These are phyloP conservation scores for Artibeus jamaicensis DNA, from an alignment of 2,797 vertebrate genomes.

Conservation along the genomic window DNA sequence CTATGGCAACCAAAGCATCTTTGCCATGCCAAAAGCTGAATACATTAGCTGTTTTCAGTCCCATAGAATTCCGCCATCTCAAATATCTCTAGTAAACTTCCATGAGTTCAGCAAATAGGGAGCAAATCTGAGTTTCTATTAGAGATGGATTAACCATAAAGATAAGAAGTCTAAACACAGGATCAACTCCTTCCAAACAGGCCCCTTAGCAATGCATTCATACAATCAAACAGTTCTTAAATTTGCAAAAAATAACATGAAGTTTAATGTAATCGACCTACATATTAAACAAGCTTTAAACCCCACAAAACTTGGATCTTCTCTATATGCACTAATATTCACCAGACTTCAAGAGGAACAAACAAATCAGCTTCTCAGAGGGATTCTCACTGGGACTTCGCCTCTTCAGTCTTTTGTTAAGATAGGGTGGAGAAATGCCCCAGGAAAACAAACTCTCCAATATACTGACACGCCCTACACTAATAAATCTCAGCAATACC, in stretches of 20 bases:
- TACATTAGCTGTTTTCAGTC: not conserved
- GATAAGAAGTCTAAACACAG: not conserved
- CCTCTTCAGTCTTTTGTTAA: not conserved
- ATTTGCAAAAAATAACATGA: not conserved
- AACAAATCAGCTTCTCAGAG: not conserved
- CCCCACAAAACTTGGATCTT: not conserved
- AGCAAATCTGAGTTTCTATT: not conserved
- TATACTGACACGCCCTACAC: not conserved
- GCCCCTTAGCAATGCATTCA: not conserved
- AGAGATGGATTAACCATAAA: not conserved
- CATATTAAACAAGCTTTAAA: not conserved
- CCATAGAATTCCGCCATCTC: not conserved
- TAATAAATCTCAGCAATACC: not conserved
- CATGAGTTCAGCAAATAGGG: not conserved
- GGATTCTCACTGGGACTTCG: not conserved
- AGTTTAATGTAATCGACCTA: not conserved
- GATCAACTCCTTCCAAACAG: not conserved
- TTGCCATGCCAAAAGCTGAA: not conserved
- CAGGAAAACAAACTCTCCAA: not conserved
- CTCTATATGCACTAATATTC: not conserved
- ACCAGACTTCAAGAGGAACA: not conserved
- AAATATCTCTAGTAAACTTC: not conserved
- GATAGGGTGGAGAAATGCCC: not conserved
- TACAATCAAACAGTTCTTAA: not conserved
- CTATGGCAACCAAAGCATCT: not conserved